Evolutionary conservation across 2,888 invertebrate genomes (phyloP).

Genomic region (Tryphoninae sp.): DNA sequence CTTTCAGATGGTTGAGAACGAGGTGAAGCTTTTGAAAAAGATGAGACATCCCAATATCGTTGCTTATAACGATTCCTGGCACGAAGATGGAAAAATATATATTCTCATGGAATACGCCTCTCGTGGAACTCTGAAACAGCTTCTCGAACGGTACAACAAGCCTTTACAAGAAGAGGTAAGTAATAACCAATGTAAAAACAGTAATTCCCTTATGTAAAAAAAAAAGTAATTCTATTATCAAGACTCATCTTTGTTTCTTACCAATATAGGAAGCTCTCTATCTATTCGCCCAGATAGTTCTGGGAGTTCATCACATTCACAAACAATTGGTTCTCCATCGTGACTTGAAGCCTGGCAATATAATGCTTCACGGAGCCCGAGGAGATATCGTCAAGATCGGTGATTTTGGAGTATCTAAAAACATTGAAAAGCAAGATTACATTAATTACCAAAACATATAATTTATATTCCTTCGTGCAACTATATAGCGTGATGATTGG

Average conservation of each 20-base stretch:
- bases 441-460: neutral
- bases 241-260: slow-evolving; percentile 52
- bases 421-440: slow-evolving; percentile 75
- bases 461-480: slow-evolving; percentile 1
- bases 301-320: slow-evolving; percentile 92
- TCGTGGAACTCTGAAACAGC: slow-evolving; percentile 89
- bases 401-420: slow-evolving; percentile 93
- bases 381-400: slow-evolving; percentile 89
- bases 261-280: slow-evolving; percentile 73
- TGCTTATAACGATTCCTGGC: slow-evolving; percentile 77
- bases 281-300: slow-evolving; percentile 87
- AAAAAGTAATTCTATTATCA: neutral
- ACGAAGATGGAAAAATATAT: slow-evolving; percentile 73
- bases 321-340: slow-evolving; percentile 90
- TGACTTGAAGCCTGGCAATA: slow-evolving; percentile 93
- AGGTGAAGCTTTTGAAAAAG: slow-evolving; percentile 73
- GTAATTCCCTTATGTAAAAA: neutral
- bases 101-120: slow-evolving; percentile 95
- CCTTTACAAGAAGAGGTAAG: slow-evolving; percentile 74
- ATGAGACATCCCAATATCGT: slow-evolving; percentile 78
- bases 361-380: slow-evolving; percentile 87
- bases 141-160: slow-evolving; percentile 82
- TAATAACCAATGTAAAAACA: neutral
- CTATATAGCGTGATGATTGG: neutral
- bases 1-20: slow-evolving; percentile 72